Evolutionary conservation across 2,888 invertebrate species (phyloP).

Genomic region (Herminia tarsipennalis): DNA sequence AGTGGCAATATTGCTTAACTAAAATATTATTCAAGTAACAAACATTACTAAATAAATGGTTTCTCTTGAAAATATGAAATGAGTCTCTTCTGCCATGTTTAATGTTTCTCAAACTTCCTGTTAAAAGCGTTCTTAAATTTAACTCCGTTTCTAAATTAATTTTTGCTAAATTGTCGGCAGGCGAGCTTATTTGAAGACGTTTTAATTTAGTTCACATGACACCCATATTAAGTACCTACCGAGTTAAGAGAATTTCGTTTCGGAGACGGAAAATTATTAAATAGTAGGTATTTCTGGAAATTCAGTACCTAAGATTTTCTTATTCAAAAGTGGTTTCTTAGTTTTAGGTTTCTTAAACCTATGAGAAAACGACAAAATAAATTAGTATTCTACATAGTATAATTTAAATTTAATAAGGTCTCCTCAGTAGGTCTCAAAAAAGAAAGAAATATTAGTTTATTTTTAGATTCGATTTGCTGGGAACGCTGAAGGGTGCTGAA

Average conservation of each 20-base stretch:
- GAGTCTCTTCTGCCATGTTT: constrained; percentile 2
- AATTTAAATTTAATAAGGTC: too few relatives aligned
- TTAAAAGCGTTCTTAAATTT: constrained; percentile 18
- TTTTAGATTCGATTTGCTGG: too few relatives aligned
- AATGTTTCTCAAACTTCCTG: constrained; percentile 6
- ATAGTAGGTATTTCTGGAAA: background rate
- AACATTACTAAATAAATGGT: background rate
- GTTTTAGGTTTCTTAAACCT: too few relatives aligned
- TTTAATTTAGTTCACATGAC: constrained; percentile 38
- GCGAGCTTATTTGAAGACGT: constrained; percentile 18
- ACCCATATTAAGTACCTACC: constrained; percentile 15
- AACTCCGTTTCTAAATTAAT: constrained; percentile 32
- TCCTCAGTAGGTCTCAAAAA: too few relatives aligned
- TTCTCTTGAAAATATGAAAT: constrained; percentile 6
- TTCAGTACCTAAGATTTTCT: background rate
- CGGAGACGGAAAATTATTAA: background rate
- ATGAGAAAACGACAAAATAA: too few relatives aligned
- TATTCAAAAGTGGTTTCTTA: too few relatives aligned
- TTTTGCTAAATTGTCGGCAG: constrained; percentile 33
- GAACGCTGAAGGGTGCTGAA: too few relatives aligned
- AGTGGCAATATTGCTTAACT: too few relatives aligned
- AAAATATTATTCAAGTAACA: too few relatives aligned
- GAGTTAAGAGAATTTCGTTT: background rate
- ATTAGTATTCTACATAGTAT: too few relatives aligned
- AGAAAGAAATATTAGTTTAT: too few relatives aligned